phyloP scores from a whole-genome alignment of 2,113 vertebrate species.

The Burhinus oedicnemus region DNA sequence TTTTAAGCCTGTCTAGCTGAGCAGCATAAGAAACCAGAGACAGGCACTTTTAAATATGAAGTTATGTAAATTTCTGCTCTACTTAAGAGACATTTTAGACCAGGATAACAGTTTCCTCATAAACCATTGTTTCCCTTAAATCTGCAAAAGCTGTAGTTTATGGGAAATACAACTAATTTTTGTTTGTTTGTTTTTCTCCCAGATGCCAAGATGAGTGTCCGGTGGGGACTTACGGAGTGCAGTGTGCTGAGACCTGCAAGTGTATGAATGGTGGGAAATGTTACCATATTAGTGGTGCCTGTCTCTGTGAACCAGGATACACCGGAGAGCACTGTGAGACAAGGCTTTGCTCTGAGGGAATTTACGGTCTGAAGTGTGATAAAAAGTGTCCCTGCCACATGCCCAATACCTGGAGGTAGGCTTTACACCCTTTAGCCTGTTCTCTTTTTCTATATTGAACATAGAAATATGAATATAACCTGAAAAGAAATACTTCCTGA shows the following conservation, averaged over 20 bases:
- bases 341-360: slow-evolving; percentile 84
- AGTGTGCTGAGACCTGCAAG: slow-evolving; percentile 83
- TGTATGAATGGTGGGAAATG: slow-evolving; percentile 90
- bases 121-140: not conserved
- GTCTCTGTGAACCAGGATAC: slow-evolving; percentile 90
- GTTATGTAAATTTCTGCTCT: not conserved
- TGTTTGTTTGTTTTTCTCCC: not conserved
- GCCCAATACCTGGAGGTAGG: slow-evolving; percentile 87
- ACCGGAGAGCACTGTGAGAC: slow-evolving; percentile 86
- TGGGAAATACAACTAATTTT: not conserved
- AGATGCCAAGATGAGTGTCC: slow-evolving; percentile 96
- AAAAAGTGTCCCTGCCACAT: slow-evolving; percentile 86
- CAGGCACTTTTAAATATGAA: not conserved
- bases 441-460: not conserved
- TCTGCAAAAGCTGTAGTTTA: not conserved
- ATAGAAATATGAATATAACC: not conserved
- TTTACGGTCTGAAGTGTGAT: slow-evolving; percentile 90
- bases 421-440: not conserved
- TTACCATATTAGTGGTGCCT: slow-evolving; percentile 88
- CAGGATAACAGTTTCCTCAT: not conserved
- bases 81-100: not conserved
- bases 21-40: not conserved
- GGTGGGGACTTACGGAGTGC: slow-evolving; percentile 84
- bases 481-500: not conserved
- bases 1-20: not conserved